Percentiles rank a stretch among this genome's conserved stretches.
phyloP scores from a whole-genome alignment of 2,113 vertebrate species.

The Podilymbus podiceps region DNA sequence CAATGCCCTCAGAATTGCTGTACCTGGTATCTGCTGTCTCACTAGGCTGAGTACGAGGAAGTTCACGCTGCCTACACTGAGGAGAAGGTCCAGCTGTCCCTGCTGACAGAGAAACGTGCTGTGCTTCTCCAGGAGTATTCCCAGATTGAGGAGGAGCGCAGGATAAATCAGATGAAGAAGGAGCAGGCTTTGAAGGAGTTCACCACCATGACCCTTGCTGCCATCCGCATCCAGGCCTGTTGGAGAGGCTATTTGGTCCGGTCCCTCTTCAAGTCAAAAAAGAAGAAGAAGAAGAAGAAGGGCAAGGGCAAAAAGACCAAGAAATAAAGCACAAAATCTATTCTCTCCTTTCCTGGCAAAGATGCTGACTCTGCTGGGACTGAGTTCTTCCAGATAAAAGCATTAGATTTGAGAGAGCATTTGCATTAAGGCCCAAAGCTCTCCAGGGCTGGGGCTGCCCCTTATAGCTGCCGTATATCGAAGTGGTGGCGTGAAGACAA shows the following conservation, averaged over 20 bases:
- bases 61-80: conserved; percentile 35
- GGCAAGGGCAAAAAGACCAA: conserved; percentile 64
- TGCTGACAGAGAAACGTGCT: conserved; percentile 63
- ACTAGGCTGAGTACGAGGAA: conserved; percentile 77
- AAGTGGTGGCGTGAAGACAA: fast-evolving
- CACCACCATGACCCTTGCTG: conserved; percentile 71
- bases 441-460: neutral
- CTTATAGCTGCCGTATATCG: neutral
- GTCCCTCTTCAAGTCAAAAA: conserved; percentile 71
- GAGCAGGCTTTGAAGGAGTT: conserved; percentile 69
- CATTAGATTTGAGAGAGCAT: neutral
- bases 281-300: conserved; percentile 65
- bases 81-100: conserved; percentile 74
- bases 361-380: neutral
- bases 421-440: neutral
- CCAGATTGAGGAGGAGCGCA: conserved; percentile 77
- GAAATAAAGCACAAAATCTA: neutral
- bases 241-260: conserved; percentile 83
- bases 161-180: conserved; percentile 55
- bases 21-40: neutral
- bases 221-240: conserved; percentile 78
- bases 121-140: conserved; percentile 73
- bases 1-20: neutral
- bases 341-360: neutral
- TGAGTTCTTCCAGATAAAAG: neutral